Evolutionary conservation across 2,888 invertebrate genomes (phyloP).

Genomic region (Chrysodeixis includens): DNA sequence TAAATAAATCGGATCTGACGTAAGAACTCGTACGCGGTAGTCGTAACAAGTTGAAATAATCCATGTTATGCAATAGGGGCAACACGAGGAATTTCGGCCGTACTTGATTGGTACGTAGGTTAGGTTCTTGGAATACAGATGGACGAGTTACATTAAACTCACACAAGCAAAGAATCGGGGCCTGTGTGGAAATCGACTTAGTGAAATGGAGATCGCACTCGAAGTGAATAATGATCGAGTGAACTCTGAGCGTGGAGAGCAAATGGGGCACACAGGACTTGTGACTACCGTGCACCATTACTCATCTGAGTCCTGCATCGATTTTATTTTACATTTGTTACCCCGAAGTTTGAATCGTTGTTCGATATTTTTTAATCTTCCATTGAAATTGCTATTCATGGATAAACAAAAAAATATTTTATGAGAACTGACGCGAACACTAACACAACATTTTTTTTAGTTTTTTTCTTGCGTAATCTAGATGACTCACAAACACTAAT

Average conservation of each 20-base stretch:
- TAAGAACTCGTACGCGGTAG: slow-evolving; percentile 62
- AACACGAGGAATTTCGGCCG: slow-evolving; percentile 61
- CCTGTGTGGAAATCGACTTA: slow-evolving; percentile 62
- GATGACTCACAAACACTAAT: slow-evolving; percentile 40
- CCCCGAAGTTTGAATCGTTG: background rate
- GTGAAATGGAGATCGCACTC: slow-evolving; percentile 68
- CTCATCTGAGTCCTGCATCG: slow-evolving; percentile 7
- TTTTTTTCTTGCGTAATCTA: background rate
- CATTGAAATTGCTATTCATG: no score
- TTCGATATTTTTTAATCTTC: background rate
- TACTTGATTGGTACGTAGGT: slow-evolving; percentile 49
- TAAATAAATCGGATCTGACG: slow-evolving; percentile 64
- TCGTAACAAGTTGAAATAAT: slow-evolving; percentile 68
- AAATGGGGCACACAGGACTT: slow-evolving; percentile 41
- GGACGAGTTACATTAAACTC: slow-evolving; percentile 60
- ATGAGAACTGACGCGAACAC: background rate
- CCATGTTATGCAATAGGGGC: slow-evolving; percentile 67
- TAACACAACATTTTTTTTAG: background rate
- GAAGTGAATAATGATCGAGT: slow-evolving; percentile 70
- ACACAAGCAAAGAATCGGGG: slow-evolving; percentile 44
- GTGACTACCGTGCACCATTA: slow-evolving; percentile 8
- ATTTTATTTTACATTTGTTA: slow-evolving; percentile 8
- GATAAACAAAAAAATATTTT: no score
- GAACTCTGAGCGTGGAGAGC: slow-evolving; percentile 52
- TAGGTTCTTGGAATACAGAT: slow-evolving; percentile 67